Conservation (phyloP, 2,888 invertebrate genomes). For the Melangyna quadrimaculata region DNA sequence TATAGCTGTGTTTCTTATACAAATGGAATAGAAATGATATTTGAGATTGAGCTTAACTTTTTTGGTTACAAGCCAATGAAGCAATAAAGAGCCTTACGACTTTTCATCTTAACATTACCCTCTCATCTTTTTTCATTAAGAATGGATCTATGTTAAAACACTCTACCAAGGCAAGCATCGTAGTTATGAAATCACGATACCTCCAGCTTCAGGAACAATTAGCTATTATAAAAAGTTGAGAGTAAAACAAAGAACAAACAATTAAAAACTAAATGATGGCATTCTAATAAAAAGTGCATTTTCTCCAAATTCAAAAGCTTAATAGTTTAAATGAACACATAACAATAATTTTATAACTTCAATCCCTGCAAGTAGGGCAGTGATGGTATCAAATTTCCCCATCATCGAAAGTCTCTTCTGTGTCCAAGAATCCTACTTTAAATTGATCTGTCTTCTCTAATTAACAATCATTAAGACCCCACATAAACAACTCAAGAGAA, state of each 20-base stretch:
- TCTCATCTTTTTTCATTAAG: too few species aligned
- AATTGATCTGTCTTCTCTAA: conserved; percentile 1
- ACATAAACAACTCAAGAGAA: conserved; percentile 21
- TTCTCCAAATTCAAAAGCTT: not conserved
- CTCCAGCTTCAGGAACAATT: not conserved
- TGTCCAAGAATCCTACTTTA: conserved; percentile 7
- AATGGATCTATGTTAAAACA: too few species aligned
- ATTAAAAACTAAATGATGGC: not conserved
- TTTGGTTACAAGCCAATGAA: too few species aligned
- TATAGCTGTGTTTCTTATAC: too few species aligned
- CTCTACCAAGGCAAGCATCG: too few species aligned
- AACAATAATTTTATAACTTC: not conserved
- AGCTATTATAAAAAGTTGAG: too few species aligned
- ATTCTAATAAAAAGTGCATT: not conserved
- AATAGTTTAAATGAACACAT: not conserved
- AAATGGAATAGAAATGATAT: too few species aligned
- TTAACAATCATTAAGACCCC: conserved; percentile 29
- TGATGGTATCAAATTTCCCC: conserved; percentile 18
- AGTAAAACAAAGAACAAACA: too few species aligned
- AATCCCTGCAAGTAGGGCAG: not conserved
- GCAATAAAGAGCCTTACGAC: too few species aligned
- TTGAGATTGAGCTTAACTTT: too few species aligned
- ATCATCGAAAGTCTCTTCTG: not conserved
- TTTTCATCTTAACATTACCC: too few species aligned
- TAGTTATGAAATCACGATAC: not conserved